A percentile compares a stretch with the other conserved stretches of the same genome.
Conservation (phyloP, 2,113 vertebrate genomes). For the Anguilla rostrata region DNA sequence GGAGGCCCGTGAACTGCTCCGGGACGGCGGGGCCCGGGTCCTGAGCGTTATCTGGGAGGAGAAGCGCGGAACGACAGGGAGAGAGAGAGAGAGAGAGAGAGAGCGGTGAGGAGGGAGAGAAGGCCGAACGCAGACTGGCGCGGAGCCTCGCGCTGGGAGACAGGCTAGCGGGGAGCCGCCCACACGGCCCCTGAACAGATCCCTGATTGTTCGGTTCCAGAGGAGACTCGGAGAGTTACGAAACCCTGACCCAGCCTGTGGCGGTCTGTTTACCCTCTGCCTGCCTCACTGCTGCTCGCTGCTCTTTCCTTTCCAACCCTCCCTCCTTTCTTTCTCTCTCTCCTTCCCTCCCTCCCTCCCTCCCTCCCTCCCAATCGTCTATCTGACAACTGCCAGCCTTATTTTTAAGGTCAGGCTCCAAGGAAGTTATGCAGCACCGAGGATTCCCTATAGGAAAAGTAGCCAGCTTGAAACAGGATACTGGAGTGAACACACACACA, state of each 20-base stretch:
- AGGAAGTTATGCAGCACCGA: slow-evolving; percentile 44
- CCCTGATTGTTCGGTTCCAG: slow-evolving; percentile 74
- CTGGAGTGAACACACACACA: slow-evolving; percentile 5
- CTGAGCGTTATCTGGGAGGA: slow-evolving; percentile 66
- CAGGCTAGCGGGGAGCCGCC: slow-evolving; percentile 61
- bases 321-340: slow-evolving; percentile 8
- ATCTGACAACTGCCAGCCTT: slow-evolving; percentile 26
- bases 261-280: slow-evolving; percentile 48
- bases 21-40: slow-evolving; percentile 71
- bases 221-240: slow-evolving; percentile 56
- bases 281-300: slow-evolving; percentile 27
- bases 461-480: slow-evolving; percentile 30
- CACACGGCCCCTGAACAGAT: slow-evolving; percentile 77
- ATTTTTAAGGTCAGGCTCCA: slow-evolving; percentile 34
- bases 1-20: slow-evolving; percentile 92
- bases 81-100: slow-evolving; percentile 37
- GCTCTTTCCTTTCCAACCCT: neutral
- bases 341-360: slow-evolving; percentile 12
- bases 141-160: slow-evolving; percentile 48
- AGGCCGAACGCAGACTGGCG: slow-evolving; percentile 46
- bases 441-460: slow-evolving; percentile 32
- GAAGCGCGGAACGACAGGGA: slow-evolving; percentile 41
- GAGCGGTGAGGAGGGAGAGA: slow-evolving; percentile 39
- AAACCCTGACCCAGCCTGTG: slow-evolving; percentile 78
- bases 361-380: slow-evolving; percentile 13